A percentile compares a stretch with the other conserved stretches of the same genome.
Evolutionary conservation across 2,797 vertebrate species (phyloP).

Genomic region (Cuniculus paca): DNA sequence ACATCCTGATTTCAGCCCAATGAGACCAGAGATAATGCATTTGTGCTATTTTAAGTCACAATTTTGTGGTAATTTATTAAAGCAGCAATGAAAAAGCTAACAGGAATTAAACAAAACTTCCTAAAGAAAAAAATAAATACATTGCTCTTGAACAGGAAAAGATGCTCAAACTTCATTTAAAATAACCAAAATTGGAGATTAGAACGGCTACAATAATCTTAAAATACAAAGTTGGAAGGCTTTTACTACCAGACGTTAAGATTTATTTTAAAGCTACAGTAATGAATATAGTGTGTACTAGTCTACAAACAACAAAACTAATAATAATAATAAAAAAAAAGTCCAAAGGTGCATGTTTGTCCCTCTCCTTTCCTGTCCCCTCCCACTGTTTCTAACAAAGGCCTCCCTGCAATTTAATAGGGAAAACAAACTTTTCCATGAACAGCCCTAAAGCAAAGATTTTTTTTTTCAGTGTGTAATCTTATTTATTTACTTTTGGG

Average conservation of each 20-base stretch:
- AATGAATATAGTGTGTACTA: neutral
- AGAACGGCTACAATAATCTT: neutral
- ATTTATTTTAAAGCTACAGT: neutral
- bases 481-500: no score
- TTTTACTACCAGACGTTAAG: neutral
- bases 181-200: neutral
- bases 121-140: neutral
- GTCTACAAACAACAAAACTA: neutral
- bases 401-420: neutral
- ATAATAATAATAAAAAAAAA: neutral
- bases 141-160: slow-evolving; percentile 28
- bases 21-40: neutral
- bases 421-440: slow-evolving; percentile 15
- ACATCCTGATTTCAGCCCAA: neutral
- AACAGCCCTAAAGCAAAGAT: neutral
- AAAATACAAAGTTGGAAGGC: slow-evolving; percentile 1
- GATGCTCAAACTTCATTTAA: neutral
- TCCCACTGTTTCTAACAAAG: neutral
- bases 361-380: no score
- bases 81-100: neutral
- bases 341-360: neutral
- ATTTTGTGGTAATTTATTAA: neutral
- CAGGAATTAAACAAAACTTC: neutral
- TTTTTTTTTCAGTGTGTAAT: neutral
- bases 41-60: neutral